Evolutionary conservation across 2,888 invertebrate species (phyloP).

Genomic region (Drosophila kuntzei): DNA sequence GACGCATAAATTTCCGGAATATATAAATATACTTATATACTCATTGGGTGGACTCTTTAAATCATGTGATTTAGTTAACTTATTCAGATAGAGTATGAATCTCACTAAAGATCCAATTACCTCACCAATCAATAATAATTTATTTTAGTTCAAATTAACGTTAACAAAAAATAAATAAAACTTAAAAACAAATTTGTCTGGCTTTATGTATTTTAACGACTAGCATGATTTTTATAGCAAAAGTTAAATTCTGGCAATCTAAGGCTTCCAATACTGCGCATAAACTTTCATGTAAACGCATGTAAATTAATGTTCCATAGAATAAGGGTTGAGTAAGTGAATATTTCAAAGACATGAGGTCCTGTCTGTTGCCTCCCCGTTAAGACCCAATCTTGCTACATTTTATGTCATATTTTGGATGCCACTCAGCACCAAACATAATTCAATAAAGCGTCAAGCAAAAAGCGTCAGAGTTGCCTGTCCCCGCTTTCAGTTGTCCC

Average conservation of each 20-base stretch:
- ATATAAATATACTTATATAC: not conserved
- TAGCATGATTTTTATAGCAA: too few relatives aligned
- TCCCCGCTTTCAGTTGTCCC: not conserved
- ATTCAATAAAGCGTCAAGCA: constrained; percentile 71
- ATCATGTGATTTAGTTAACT: constrained; percentile 10
- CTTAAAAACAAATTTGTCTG: too few relatives aligned
- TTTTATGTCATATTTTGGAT: constrained; percentile 68
- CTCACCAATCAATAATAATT: too few relatives aligned
- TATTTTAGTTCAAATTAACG: too few relatives aligned
- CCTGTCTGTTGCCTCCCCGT: not conserved
- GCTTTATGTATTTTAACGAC: too few relatives aligned
- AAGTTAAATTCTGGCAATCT: too few relatives aligned
- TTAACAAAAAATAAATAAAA: too few relatives aligned
- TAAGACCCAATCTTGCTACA: constrained; percentile 36
- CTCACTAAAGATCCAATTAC: too few relatives aligned
- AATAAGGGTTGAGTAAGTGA: constrained; percentile 16
- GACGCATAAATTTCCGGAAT: constrained; percentile 8
- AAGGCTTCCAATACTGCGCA: too few relatives aligned
- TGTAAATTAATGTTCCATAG: not conserved
- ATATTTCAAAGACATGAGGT: not conserved
- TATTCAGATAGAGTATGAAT: not conserved
- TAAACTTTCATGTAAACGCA: not conserved
- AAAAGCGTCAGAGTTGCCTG: constrained; percentile 19
- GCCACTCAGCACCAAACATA: constrained; percentile 72
- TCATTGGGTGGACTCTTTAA: constrained; percentile 15